Base-by-base conservation (phyloP, 37 sponge, comb jelly and placozoan species). In the Hexactinellida sp. region DNA sequence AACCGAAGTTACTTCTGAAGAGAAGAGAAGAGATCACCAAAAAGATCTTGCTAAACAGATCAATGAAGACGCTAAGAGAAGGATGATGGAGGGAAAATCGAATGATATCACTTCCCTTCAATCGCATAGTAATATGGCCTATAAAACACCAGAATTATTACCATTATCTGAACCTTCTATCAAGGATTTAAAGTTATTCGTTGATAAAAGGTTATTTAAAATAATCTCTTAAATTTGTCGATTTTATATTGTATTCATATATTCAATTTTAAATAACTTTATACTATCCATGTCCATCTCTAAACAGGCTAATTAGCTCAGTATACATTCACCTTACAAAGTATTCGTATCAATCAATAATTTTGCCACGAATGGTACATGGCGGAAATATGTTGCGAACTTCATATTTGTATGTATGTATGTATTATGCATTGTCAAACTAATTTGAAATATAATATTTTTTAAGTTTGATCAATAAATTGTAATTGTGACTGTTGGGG, bases 101-200 rank as follows among this genome's bases (percentile, higher is more conserved):
- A 38, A 23, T 86, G 83, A 37, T 0, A 0, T 36, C 71, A 34
- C 47, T 38, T 54, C 28, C 54, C 39, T 82, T 3, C 82, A 92
- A 87, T 52, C 88, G 86, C 55, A 94, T 38, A 54, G 91, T 16
- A 83, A 88, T 24, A 88, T 92, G 24, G 95, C 98, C 21, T 98
- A 96, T 87, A 95, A 93, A 71, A 94, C 95, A 55, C 35, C 85
- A 0, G 88, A 93, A 0, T 82, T 84, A 24, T 83, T 98, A 28
- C 99, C 99, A n/a, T 55, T 37, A 3, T 90, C 90, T 54, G 99
- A 98, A 10, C 54, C 87, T 16, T 94, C 94, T 36, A 90, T 98
- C 36, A 94, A 93, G 37, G 91, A 95, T 37, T 85, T 87, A 39
- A 88, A 89, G 51, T 87, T 98, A 24, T 94, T 90, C 86, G 94